Evolutionary conservation across 2,888 invertebrate genomes (phyloP).

Genomic region (Cantharis rufa): DNA sequence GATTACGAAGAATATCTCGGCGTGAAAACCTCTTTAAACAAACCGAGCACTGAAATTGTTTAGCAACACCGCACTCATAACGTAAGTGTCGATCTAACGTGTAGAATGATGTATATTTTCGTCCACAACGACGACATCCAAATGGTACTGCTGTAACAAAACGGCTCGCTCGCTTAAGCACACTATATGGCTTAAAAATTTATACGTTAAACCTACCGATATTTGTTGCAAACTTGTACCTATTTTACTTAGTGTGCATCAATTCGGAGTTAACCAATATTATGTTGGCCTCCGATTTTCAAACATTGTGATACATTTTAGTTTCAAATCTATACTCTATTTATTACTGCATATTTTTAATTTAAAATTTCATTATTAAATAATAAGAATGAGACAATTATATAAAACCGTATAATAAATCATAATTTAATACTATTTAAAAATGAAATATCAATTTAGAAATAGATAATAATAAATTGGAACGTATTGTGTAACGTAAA

Average conservation of each 20-base stretch:
- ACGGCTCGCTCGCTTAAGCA: slow-evolving; percentile 39
- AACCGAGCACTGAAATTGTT: slow-evolving; percentile 54
- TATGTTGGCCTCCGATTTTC: too few relatives aligned
- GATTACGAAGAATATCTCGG: slow-evolving; percentile 50
- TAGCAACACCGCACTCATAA: slow-evolving; percentile 64
- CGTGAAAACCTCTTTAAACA: slow-evolving; percentile 53
- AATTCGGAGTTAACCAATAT: not conserved
- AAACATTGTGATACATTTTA: too few relatives aligned
- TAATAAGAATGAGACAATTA: not conserved
- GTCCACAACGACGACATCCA: slow-evolving; percentile 62
- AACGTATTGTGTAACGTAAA: too few relatives aligned
- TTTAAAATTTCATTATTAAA: not conserved
- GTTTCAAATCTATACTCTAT: not conserved
- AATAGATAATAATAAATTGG: not conserved
- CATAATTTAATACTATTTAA: not conserved
- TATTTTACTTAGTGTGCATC: not conserved
- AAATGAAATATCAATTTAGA: not conserved
- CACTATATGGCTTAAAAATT: not conserved
- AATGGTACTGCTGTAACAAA: slow-evolving; percentile 49
- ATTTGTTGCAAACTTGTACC: not conserved
- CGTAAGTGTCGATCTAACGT: slow-evolving; percentile 63
- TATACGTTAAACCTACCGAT: not conserved
- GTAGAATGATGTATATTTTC: slow-evolving; percentile 62
- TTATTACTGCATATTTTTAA: not conserved
- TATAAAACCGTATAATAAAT: not conserved